Conservation (phyloP, 2,888 invertebrate genomes). For the Ophion ellenae region DNA sequence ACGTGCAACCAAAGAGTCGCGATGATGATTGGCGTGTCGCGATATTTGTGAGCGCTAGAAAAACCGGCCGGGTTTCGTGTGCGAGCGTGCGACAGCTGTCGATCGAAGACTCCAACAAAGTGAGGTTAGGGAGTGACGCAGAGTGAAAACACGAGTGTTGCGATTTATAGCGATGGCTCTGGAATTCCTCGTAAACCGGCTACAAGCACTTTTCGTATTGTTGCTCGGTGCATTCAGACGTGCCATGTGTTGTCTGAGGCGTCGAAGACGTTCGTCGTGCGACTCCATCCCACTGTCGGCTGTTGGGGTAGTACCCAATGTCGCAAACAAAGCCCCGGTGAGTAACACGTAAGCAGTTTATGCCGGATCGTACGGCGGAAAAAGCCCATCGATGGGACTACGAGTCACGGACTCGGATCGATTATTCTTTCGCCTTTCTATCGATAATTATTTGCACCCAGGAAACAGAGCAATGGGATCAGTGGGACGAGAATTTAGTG, state of each 20-base stretch:
- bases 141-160: not conserved
- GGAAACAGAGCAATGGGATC: constrained; percentile 85
- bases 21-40: constrained; percentile 43
- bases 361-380: not conserved
- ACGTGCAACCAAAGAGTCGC: constrained; percentile 21
- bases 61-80: not conserved
- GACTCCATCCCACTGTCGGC: constrained; percentile 86
- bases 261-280: constrained; percentile 85
- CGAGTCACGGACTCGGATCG: not conserved
- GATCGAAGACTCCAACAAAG: not conserved
- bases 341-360: constrained; percentile 56
- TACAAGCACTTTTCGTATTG: constrained; percentile 86
- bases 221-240: constrained; percentile 85
- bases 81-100: not conserved
- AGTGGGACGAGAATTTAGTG: constrained; percentile 86
- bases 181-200: constrained; percentile 84
- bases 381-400: not conserved
- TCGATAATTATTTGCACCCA: constrained; percentile 63
- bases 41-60: constrained; percentile 24
- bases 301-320: constrained; percentile 85
- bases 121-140: constrained; percentile 51
- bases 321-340: constrained; percentile 68
- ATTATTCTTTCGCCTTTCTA: not conserved
- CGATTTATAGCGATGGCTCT: constrained; percentile 80
- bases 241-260: constrained; percentile 87